Percentiles rank a stretch among this genome's conserved stretches.
Evolutionary conservation across 2,113 vertebrate genomes (phyloP).

Genomic region (Oncorhynchus gorbuscha): DNA sequence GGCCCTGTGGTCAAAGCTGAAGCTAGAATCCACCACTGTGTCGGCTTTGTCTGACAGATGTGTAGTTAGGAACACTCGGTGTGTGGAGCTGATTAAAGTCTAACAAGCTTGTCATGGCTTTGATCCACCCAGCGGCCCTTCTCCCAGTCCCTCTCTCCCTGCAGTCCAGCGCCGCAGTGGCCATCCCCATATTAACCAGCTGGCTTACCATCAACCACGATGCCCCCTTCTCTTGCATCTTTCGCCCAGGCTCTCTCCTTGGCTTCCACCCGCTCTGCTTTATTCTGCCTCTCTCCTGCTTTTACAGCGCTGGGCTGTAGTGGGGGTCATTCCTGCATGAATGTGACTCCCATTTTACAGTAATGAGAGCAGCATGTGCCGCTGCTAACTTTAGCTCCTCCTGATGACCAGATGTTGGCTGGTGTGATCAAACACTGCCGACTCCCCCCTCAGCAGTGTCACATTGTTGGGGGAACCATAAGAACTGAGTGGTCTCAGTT

Average conservation of each 20-base stretch:
- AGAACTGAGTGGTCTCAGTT: conserved; percentile 37
- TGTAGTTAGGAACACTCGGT: conserved; percentile 24
- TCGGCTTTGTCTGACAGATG: conserved; percentile 49
- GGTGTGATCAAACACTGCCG: conserved; percentile 53
- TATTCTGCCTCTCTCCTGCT: conserved; percentile 6
- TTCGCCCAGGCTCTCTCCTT: conserved; percentile 11
- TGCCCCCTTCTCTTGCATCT: conserved; percentile 23
- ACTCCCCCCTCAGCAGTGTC: conserved; percentile 9
- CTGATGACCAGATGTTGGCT: conserved; percentile 69
- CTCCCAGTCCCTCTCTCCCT: neutral
- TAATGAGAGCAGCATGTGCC: conserved; percentile 71
- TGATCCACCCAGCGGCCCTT: conserved; percentile 44
- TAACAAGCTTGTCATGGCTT: conserved; percentile 44
- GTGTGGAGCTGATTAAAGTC: conserved; percentile 46
- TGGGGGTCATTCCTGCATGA: conserved; percentile 55
- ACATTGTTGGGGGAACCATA: conserved; percentile 69
- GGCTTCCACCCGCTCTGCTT: neutral
- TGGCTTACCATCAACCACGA: conserved; percentile 22
- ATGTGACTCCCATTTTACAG: conserved; percentile 55
- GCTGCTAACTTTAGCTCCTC: conserved; percentile 65
- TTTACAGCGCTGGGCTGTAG: conserved; percentile 39
- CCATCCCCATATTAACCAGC: conserved; percentile 24
- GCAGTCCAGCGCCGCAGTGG: conserved; percentile 18
- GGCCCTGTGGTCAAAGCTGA: conserved; percentile 30
- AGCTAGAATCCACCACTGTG: conserved; percentile 36